Conservation (phyloP, 2,113 vertebrate genomes). For the Odocoileus hemionus region DNA sequence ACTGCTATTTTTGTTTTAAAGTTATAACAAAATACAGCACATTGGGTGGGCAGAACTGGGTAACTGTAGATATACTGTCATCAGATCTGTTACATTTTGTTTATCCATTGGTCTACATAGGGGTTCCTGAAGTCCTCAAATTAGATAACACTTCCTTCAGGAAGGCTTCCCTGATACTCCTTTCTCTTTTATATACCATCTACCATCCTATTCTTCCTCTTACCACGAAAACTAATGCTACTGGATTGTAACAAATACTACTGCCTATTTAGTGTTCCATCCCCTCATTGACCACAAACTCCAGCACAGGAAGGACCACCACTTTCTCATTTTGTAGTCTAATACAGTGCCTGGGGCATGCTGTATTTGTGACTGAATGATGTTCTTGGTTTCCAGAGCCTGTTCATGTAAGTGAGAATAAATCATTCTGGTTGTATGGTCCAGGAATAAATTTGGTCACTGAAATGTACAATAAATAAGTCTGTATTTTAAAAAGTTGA, state of each 20-base stretch:
- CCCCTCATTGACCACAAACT: neutral
- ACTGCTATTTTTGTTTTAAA: neutral
- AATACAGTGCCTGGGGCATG: neutral
- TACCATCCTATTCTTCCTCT: neutral
- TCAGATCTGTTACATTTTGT: neutral
- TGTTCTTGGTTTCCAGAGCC: neutral
- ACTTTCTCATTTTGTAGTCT: neutral
- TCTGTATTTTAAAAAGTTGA: slow-evolving; percentile 13
- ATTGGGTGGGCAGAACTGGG: neutral
- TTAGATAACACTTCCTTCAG: neutral
- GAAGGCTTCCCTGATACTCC: neutral
- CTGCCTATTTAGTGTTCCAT: neutral
- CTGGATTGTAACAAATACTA: neutral
- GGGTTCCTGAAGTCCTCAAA: neutral
- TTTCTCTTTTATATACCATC: neutral
- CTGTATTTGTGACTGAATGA: neutral
- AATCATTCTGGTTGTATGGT: neutral
- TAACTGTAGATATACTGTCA: neutral
- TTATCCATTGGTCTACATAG: neutral
- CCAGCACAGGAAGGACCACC: neutral
- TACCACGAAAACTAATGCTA: neutral
- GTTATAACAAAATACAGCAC: neutral
- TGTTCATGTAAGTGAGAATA: neutral
- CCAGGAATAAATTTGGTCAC: neutral
- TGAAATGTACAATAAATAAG: neutral